Evolutionary conservation across 2,113 vertebrate species (phyloP).

Genomic region (Megalops atlanticus): DNA sequence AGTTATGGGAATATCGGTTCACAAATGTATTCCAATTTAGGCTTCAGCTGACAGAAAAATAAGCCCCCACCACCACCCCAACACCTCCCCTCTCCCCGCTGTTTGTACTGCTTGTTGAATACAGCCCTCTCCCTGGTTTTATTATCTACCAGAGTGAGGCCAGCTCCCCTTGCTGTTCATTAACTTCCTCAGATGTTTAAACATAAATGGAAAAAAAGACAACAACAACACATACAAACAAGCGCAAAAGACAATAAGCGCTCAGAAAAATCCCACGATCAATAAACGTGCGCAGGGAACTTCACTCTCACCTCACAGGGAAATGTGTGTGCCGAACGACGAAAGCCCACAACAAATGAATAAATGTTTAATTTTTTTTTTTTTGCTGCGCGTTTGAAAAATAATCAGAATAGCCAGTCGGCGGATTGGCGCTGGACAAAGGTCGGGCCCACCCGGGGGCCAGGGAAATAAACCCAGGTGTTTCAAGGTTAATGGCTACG

Average conservation of each 20-base stretch:
- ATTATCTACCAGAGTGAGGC: constrained; percentile 26
- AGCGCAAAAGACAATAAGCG: too few species aligned
- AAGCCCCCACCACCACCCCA: constrained; percentile 1
- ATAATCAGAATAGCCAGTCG: background rate
- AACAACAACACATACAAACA: background rate
- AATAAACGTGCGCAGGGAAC: constrained; percentile 30
- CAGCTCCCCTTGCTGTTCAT: constrained; percentile 42
- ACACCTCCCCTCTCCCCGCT: background rate
- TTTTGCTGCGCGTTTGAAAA: background rate
- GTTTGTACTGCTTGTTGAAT: background rate
- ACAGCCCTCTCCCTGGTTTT: constrained; percentile 12
- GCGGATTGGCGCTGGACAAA: constrained; percentile 10
- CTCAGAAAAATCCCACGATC: constrained; percentile 38
- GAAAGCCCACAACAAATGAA: background rate
- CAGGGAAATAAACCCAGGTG: constrained; percentile 68
- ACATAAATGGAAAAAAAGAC: background rate
- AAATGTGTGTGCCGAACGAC: background rate
- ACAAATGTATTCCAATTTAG: constrained; percentile 26
- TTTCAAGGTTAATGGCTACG: constrained; percentile 78
- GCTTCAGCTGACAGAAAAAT: constrained; percentile 24
- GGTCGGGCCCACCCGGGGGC: constrained; percentile 51
- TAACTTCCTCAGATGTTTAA: constrained; percentile 37
- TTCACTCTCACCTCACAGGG: background rate
- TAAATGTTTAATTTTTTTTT: background rate
- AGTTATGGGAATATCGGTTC: constrained; percentile 14